Base-by-base conservation (phyloP, 1,140 invertebrate genomes). In the Sinella curviseta region DNA sequence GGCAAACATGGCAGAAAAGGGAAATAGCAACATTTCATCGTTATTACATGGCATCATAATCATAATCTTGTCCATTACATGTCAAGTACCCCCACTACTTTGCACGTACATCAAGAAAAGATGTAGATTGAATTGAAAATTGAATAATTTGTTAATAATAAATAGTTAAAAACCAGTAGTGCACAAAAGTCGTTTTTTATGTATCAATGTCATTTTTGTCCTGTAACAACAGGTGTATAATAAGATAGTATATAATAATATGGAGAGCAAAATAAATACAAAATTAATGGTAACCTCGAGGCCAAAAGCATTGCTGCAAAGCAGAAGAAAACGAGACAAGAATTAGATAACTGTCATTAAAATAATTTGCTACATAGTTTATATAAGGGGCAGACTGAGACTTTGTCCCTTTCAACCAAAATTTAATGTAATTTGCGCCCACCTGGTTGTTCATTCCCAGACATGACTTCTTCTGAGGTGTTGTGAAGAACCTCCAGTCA, bases 361-460 rank as follows among this genome's bases (percentile, higher is more conserved):
- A 4, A 48, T n/a, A n/a, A n/a, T n/a, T n/a, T n/a, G n/a, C n/a
- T n/a, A n/a, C n/a, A n/a, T n/a, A n/a, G n/a, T n/a, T n/a, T n/a
- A n/a, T n/a, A n/a, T n/a, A n/a, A n/a, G n/a, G n/a, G n/a, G n/a
- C n/a, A n/a, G n/a, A n/a, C n/a, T n/a, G n/a, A n/a, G 4, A 8
- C 39, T 48, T 48, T 48, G 39, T 48, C 4, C 39, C 4, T 48
- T 48, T 48, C 39, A 48, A n/a, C n/a, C n/a, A n/a, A n/a, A n/a
- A n/a, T n/a, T n/a, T n/a, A n/a, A n/a, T n/a, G n/a, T n/a, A n/a
- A n/a, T n/a, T n/a, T n/a, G n/a, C n/a, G n/a, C n/a, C n/a, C 39
- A 77, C 77, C 54, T 70, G 8, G 30, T 67, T 67, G 20, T 77
- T 77, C 77, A 77, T 77, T 77, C 36, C 55, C 8, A 77, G 57